These are phyloP conservation scores for Agelas oroides DNA, from an alignment of 37 sponge, comb jelly and placozoan genomes.

Conservation along the genomic window DNA sequence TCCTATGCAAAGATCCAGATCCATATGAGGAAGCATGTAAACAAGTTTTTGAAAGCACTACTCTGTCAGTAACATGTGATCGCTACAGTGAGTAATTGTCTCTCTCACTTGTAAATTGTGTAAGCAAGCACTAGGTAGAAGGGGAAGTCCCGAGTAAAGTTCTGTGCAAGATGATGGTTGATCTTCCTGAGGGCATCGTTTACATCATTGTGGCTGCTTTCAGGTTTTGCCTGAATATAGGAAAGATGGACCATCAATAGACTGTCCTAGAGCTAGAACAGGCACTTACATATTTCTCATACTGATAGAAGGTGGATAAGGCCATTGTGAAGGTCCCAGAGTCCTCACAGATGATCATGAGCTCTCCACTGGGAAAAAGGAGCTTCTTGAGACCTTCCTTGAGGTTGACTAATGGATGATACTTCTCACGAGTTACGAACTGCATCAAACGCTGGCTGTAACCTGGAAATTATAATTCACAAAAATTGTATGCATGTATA, in stretches of 20 bases:
- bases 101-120: constrained; percentile 28
- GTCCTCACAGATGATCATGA: constrained; percentile 13
- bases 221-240: constrained; percentile 29
- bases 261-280: no score
- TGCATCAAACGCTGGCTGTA: no score
- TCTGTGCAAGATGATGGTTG: not conserved
- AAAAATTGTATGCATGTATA: no score
- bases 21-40: no score
- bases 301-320: constrained; percentile 52
- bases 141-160: constrained; percentile 47
- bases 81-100: not conserved
- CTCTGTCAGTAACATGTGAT: no score
- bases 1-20: no score
- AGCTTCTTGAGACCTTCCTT: constrained; percentile 55
- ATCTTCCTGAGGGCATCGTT: constrained; percentile 36
- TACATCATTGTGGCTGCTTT: constrained; percentile 33
- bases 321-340: constrained; percentile 33
- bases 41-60: no score
- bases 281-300: constrained; percentile 56
- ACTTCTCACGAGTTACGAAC: no score
- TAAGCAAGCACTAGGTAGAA: constrained; percentile 58
- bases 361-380: constrained; percentile 36
- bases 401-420: constrained; percentile 8
- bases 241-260: no score
- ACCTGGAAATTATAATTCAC: no score